phyloP scores from a whole-genome alignment of 1,140 invertebrate species.

The Bombus breviceps region DNA sequence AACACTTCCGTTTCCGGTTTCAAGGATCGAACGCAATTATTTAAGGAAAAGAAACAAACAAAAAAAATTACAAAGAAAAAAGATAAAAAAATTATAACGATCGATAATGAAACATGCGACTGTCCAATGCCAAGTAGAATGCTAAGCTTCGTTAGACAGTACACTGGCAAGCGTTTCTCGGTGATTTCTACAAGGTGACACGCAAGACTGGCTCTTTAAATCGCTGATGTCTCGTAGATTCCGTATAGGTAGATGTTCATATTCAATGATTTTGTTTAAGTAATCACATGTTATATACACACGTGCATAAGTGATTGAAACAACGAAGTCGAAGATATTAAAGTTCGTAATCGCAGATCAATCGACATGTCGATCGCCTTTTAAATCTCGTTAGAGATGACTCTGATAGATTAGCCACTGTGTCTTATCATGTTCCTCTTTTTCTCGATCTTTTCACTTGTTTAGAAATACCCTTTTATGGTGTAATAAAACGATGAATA shows the following conservation, averaged over 20 bases:
- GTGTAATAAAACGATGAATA: background rate
- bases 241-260: background rate
- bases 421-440: background rate
- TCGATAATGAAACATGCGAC: slow-evolving; percentile 67
- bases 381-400: slow-evolving; percentile 6
- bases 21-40: slow-evolving; percentile 70
- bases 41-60: slow-evolving; percentile 23
- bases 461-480: background rate
- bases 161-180: slow-evolving; percentile 69
- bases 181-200: slow-evolving; percentile 74
- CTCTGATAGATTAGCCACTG: background rate
- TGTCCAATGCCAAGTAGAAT: slow-evolving; percentile 71
- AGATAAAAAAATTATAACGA: slow-evolving; percentile 52
- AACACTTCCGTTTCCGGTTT: slow-evolving; percentile 77
- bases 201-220: slow-evolving; percentile 22
- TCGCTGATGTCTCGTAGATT: background rate
- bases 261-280: background rate
- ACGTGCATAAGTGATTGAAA: slow-evolving; percentile 27
- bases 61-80: slow-evolving; percentile 49
- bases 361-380: slow-evolving; percentile 28
- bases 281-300: background rate
- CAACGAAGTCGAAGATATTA: slow-evolving; percentile 51
- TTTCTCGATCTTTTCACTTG: background rate
- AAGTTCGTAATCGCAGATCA: slow-evolving; percentile 20
- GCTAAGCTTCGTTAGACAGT: slow-evolving; percentile 75